These are phyloP conservation scores for Euura saliciscinereae DNA, from an alignment of 1,140 invertebrate genomes.

Conservation along the genomic window DNA sequence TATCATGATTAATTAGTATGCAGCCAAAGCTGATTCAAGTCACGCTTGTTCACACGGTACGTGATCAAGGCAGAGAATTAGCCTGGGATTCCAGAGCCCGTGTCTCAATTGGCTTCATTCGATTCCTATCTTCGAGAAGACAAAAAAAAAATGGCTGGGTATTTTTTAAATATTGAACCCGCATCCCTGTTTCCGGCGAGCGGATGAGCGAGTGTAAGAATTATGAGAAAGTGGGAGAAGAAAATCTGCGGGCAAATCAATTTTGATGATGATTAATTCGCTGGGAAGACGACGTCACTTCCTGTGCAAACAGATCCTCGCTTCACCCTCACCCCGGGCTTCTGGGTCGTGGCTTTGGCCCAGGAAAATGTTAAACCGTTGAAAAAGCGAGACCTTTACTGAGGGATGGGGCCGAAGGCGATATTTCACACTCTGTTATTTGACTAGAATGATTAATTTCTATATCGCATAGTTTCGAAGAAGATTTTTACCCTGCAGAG, in stretches of 20 bases:
- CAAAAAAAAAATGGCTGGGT: too few species aligned
- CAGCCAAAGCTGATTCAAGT: background rate
- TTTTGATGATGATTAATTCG: conserved; percentile 1
- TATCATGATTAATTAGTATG: background rate
- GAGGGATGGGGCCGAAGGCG: background rate
- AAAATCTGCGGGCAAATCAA: background rate
- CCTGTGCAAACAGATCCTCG: background rate
- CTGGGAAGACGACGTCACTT: background rate
- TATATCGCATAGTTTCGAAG: background rate
- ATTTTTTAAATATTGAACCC: too few species aligned
- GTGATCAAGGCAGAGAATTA: background rate
- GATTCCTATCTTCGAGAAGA: too few species aligned
- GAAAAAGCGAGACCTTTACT: background rate
- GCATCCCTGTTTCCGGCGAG: background rate
- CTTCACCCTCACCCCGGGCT: background rate
- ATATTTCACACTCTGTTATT: background rate
- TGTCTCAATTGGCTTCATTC: too few species aligned
- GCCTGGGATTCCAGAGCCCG: background rate
- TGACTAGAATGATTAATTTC: background rate
- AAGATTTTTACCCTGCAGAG: background rate
- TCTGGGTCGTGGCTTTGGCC: background rate
- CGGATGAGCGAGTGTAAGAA: background rate
- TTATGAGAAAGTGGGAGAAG: too few species aligned
- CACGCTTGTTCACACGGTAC: background rate
- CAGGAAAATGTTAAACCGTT: background rate